A percentile compares a stretch with the other conserved stretches of the same genome.
Evolutionary conservation across 2,113 vertebrate species (phyloP).

Genomic region (Callionymus lyra): DNA sequence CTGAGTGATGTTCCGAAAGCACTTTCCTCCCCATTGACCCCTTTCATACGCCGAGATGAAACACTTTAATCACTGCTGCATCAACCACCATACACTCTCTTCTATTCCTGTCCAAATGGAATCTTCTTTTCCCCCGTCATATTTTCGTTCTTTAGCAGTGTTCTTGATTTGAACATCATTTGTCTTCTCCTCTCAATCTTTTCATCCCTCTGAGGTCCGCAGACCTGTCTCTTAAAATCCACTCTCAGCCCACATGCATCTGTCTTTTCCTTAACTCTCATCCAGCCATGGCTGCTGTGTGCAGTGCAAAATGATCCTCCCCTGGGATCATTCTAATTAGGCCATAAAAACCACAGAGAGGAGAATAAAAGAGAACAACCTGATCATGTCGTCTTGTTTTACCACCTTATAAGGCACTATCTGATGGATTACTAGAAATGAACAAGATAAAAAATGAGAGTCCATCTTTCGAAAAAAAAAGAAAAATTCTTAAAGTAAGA

Average conservation of each 20-base stretch:
- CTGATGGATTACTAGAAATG: conserved; percentile 24
- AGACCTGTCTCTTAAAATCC: too few relatives aligned
- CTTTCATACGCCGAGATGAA: too few relatives aligned
- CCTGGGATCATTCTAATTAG: conserved; percentile 29
- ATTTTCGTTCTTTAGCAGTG: too few relatives aligned
- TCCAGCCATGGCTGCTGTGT: background rate
- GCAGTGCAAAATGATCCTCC: conserved; percentile 12
- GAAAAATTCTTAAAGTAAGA: background rate
- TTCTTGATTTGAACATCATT: too few relatives aligned
- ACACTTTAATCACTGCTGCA: too few relatives aligned
- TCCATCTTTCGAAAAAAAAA: background rate
- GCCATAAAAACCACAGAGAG: conserved; percentile 38
- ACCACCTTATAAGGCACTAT: conserved; percentile 16
- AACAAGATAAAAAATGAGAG: conserved; percentile 9
- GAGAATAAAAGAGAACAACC: conserved; percentile 39
- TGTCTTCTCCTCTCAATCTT: too few relatives aligned
- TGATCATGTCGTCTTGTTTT: conserved; percentile 29
- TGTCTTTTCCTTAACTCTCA: background rate
- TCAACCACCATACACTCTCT: too few relatives aligned
- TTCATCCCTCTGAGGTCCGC: too few relatives aligned
- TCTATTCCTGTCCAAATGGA: too few relatives aligned
- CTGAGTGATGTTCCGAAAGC: too few relatives aligned
- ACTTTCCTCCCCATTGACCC: too few relatives aligned
- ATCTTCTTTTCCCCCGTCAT: too few relatives aligned
- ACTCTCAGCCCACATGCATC: background rate